Conservation (phyloP, 2,888 invertebrate genomes). For the Macaria liturata region DNA sequence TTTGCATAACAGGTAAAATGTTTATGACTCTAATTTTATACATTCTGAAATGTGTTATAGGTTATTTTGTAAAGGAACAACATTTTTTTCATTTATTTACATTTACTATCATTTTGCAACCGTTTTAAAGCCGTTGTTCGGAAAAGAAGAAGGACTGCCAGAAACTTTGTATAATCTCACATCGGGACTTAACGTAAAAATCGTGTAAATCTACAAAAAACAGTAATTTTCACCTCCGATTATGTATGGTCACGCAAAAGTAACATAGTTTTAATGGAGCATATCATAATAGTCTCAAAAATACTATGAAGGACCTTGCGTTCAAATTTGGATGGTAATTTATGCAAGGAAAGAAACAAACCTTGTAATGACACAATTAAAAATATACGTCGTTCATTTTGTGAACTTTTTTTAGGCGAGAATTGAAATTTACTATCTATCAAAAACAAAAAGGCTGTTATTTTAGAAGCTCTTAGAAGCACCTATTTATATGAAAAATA, state of each 20-base stretch:
- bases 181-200: slow-evolving; percentile 23
- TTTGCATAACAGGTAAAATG: too few relatives aligned
- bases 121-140: too few relatives aligned
- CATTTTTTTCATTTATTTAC: too few relatives aligned
- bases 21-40: too few relatives aligned
- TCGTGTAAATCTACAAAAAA: slow-evolving; percentile 21
- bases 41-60: too few relatives aligned
- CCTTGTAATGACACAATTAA: not conserved
- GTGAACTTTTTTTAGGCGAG: not conserved
- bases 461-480: too few relatives aligned
- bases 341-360: slow-evolving; percentile 12
- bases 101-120: too few relatives aligned
- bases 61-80: too few relatives aligned
- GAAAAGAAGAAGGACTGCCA: too few relatives aligned
- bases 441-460: too few relatives aligned
- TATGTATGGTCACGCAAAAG: slow-evolving; percentile 37
- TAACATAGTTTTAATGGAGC: slow-evolving; percentile 24
- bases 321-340: slow-evolving; percentile 15
- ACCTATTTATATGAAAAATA: too few relatives aligned
- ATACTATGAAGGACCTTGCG: slow-evolving; percentile 13
- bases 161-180: not conserved
- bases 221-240: slow-evolving; percentile 28
- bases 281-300: not conserved
- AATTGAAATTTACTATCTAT: not conserved
- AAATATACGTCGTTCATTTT: not conserved